Evolutionary conservation across 2,888 invertebrate species (phyloP), one percentile per base, ranked within the genome.

Genomic region (Melipona beecheii): DNA sequence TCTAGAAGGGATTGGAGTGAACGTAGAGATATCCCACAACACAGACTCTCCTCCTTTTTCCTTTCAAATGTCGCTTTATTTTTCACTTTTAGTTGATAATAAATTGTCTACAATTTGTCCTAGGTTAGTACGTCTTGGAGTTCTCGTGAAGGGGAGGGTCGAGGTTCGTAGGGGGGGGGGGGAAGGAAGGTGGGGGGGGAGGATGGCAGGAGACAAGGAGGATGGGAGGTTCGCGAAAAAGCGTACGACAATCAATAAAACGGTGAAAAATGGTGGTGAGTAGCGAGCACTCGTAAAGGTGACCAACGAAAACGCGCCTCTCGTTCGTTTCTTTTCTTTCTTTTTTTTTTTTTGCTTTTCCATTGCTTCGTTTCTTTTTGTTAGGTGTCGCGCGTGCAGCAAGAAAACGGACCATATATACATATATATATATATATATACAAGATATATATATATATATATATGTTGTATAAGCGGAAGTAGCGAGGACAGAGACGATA

Each of bases 31-130:
- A 31, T 75, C 62, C 78, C 78, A 50, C 43, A 65, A 77, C 64
- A 83, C 72, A 75, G 74, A 80, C 78, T 43, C 77, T 58, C 62
- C 60, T 43, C 6, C 6, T 75, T 68, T 82, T 84, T 89, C 89
- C 84, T 93, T 93, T 93, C 92, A 93, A 93, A 94, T 91, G 89
- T 93, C 93, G 90, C 91, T 94, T 93, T 93, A 91, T 93, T 93
- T 91, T 91, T 92, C 90, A 93, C 92, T 83, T 93, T 94, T 92
- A 92, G 94, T 93, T 93, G 93, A 93, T 94, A 94, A 94, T 94
- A 94, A 94, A 94, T 94, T 93, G 92, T 93, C 93, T 94, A 94
- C 94, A 94, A 93, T 94, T 94, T 92, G 90, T 94, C 92, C 93
- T 94, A 94, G 93, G 92, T 91, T 93, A 93, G 92, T 94, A 93